These are phyloP conservation scores for Aelia acuminata DNA, from an alignment of 2,888 invertebrate genomes.

Conservation along the genomic window DNA sequence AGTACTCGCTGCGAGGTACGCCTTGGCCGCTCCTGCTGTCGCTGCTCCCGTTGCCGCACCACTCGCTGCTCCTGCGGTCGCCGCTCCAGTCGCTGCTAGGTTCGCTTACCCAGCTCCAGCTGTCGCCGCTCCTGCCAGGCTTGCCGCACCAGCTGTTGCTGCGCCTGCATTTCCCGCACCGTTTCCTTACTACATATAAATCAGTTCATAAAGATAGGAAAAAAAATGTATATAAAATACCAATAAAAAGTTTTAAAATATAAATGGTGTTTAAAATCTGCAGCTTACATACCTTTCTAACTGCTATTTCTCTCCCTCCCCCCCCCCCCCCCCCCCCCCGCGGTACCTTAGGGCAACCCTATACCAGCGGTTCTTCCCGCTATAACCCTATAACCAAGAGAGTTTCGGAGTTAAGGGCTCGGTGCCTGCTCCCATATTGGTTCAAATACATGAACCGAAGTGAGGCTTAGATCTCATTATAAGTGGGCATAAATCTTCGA, in stretches of 20 bases:
- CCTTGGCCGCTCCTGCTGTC: not conserved
- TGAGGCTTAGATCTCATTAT: too few relatives aligned
- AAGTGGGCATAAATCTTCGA: too few relatives aligned
- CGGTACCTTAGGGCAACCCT: too few relatives aligned
- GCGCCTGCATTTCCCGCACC: slow-evolving; percentile 57
- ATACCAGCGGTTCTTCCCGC: too few relatives aligned
- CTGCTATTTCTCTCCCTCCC: too few relatives aligned
- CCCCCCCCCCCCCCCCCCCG: too few relatives aligned
- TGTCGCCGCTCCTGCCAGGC: slow-evolving; percentile 67
- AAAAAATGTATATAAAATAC: not conserved
- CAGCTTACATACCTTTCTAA: too few relatives aligned
- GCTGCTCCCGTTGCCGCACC: slow-evolving; percentile 60
- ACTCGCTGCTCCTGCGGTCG: slow-evolving; percentile 72
- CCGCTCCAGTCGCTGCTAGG: slow-evolving; percentile 67
- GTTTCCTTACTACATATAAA: slow-evolving; percentile 26
- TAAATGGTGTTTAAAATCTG: too few relatives aligned
- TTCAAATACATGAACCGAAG: too few relatives aligned
- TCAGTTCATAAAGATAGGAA: slow-evolving; percentile 60
- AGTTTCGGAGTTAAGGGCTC: too few relatives aligned
- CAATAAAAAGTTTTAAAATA: not conserved
- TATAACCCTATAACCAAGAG: too few relatives aligned
- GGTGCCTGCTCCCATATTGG: too few relatives aligned
- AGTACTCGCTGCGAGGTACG: not conserved
- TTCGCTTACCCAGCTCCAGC: slow-evolving; percentile 70
- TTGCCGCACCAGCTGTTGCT: slow-evolving; percentile 70